Base-by-base conservation (phyloP, 1,140 invertebrate species). In the Pogonognathellus flavescens region DNA sequence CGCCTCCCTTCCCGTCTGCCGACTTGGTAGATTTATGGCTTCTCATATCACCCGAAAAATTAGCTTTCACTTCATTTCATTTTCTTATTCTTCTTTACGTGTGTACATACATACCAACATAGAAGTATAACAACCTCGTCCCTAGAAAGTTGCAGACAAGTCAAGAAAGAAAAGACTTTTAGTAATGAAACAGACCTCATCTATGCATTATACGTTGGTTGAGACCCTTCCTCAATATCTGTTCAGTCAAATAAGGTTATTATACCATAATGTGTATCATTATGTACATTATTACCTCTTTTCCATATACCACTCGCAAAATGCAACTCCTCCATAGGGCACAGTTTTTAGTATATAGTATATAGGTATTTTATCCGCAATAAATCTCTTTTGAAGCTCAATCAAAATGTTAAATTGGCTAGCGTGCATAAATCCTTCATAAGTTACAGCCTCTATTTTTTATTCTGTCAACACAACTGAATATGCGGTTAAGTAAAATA, bases 1-100 rank as follows among this genome's bases (percentile, higher is more conserved):
- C 85, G 59, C 80, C 66, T 86, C 72, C 66, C 20, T 83, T 86
- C 66, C 41, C 81, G 49, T 82, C 49, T 82, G 41, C 31, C 62
- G 62, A 62, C 82, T 59, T 9, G 14, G 7, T 25, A 86, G 85
- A 86, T 86, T 86, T 86, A 86, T 86, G 70, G 66, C 53, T 55
- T 66, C 70, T 83, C 85, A 60, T 80, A 84, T 86, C 53, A 55
- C 82, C 62, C 85, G 59, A 86, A 86, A 86, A 86, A 86, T 86
- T 86, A 86, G 85, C 81, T 83, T 72, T 80, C 50, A 59, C 72
- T 86, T 80, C 66, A 84, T 60, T 60, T 72, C 60, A 70, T 72
- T 55, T 84, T 76, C 18, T 41, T 83, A n/a, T 66, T 83, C 60
- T 83, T 83, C 60, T 41, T 41, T 41, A 41, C 31, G 31, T 41